Evolutionary conservation across 2,888 invertebrate species (phyloP).

Genomic region (Orchestes rusci): DNA sequence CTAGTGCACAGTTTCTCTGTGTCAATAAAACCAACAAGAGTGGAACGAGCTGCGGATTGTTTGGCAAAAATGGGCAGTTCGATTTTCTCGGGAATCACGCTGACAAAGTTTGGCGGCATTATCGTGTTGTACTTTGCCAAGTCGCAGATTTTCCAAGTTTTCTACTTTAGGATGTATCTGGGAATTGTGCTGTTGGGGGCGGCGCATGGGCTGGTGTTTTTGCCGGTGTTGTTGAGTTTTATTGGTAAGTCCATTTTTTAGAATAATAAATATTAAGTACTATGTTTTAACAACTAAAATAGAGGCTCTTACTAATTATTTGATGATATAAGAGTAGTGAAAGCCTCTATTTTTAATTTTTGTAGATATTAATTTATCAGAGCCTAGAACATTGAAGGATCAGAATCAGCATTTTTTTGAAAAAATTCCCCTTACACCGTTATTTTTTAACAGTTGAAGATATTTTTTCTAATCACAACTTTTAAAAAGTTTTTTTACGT

Average conservation of each 20-base stretch:
- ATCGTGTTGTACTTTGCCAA: slow-evolving; percentile 94
- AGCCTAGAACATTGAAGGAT: too few species aligned
- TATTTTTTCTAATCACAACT: too few species aligned
- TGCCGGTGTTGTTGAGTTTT: slow-evolving; percentile 95
- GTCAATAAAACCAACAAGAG: slow-evolving; percentile 64
- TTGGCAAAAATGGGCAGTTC: slow-evolving; percentile 90
- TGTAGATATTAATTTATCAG: too few species aligned
- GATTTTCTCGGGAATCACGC: slow-evolving; percentile 93
- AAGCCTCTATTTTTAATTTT: too few species aligned
- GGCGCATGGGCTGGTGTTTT: slow-evolving; percentile 92
- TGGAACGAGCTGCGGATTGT: slow-evolving; percentile 74
- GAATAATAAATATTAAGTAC: too few species aligned
- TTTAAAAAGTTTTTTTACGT: too few species aligned
- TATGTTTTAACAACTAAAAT: too few species aligned
- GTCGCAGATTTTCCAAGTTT: slow-evolving; percentile 81
- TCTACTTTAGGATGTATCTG: slow-evolving; percentile 60
- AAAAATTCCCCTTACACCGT: too few species aligned
- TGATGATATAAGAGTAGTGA: too few species aligned
- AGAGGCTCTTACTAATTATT: too few species aligned
- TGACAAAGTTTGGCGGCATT: slow-evolving; percentile 97
- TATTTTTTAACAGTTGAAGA: too few species aligned
- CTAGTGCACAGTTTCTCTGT: slow-evolving; percentile 87
- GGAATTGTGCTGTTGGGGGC: slow-evolving; percentile 97
- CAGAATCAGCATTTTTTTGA: too few species aligned
- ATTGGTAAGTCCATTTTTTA: slow-evolving; percentile 76